Evolutionary conservation across 1,140 invertebrate genomes (phyloP).

Genomic region (Caenorhabditis tropicalis): DNA sequence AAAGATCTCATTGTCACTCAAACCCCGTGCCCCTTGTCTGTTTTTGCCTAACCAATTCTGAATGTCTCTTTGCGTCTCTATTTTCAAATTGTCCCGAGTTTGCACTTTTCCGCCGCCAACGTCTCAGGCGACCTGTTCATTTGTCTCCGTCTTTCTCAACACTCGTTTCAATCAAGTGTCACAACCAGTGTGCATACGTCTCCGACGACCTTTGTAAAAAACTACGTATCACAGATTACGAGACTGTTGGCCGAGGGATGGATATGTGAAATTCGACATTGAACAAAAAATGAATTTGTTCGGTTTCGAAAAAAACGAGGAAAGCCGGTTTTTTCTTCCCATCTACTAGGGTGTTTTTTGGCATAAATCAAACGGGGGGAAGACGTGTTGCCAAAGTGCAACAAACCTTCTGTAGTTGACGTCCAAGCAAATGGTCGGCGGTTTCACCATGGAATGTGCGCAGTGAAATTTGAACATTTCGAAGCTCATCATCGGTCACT

Average conservation of each 20-base stretch:
- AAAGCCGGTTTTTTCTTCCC: neutral
- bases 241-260: neutral
- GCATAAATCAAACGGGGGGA: neutral
- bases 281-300: neutral
- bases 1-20: neutral
- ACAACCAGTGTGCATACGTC: constrained; percentile 24
- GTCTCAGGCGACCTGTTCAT: neutral
- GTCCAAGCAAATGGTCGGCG: constrained; percentile 63
- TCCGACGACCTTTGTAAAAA: constrained; percentile 25
- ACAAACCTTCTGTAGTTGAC: constrained; percentile 68
- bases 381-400: neutral
- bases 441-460: constrained; percentile 71
- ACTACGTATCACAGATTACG: constrained; percentile 44
- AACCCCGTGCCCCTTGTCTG: neutral
- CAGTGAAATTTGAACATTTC: constrained; percentile 71
- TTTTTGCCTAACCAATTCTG: neutral
- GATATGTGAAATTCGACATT: neutral
- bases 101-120: constrained; percentile 21
- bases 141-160: neutral
- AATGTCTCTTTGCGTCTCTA: neutral
- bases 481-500: constrained; percentile 70
- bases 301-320: neutral
- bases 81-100: constrained; percentile 34
- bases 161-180: constrained; percentile 33
- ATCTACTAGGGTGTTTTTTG: neutral